Conservation (phyloP, 2,113 vertebrate genomes). For the cat (Felis catus) region DNA sequence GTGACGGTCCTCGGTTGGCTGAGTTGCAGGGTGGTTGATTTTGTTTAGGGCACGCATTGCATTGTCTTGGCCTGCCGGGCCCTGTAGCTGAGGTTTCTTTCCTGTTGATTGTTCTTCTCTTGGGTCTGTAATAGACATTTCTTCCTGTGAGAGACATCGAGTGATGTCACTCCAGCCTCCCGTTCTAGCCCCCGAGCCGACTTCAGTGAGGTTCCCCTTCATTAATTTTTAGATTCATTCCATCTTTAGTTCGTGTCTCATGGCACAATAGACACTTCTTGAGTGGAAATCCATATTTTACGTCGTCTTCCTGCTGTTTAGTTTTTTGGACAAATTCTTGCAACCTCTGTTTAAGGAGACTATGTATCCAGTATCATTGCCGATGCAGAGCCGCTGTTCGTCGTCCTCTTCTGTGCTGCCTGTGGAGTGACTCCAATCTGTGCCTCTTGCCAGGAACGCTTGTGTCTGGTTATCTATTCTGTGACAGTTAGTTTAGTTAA, state of each 20-base stretch:
- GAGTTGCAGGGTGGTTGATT: neutral
- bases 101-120: neutral
- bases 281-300: fast-evolving
- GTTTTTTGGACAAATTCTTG: neutral
- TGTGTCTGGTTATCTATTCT: neutral
- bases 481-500: neutral
- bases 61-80: neutral
- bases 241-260: neutral
- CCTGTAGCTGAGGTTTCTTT: neutral
- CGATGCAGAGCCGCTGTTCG: fast-evolving
- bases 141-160: no score
- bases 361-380: fast-evolving
- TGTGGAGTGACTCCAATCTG: neutral
- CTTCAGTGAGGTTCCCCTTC: neutral
- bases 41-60: neutral
- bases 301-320: neutral
- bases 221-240: neutral
- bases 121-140: neutral
- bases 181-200: neutral
- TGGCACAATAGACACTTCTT: fast-evolving
- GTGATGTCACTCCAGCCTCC: neutral
- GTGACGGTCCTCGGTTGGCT: neutral
- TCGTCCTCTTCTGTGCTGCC: neutral
- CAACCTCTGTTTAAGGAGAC: neutral
- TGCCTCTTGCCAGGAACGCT: neutral